Percentiles rank a stretch among this genome's conserved stretches.
Conservation (phyloP, 1,140 invertebrate genomes). For the Macrotrachela quadricornifera region DNA sequence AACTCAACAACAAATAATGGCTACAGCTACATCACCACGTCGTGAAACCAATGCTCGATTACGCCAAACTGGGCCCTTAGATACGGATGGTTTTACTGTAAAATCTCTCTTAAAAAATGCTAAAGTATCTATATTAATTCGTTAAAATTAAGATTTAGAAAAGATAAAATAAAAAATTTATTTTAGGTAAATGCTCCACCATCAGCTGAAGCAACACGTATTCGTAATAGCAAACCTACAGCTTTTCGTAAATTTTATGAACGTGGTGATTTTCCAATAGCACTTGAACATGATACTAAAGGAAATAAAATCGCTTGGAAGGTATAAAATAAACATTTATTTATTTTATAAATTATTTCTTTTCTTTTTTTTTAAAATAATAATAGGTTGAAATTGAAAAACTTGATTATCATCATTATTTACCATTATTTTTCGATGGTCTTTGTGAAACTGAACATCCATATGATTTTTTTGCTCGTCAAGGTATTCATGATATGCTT, state of each 20-base stretch:
- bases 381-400: conserved; percentile 53
- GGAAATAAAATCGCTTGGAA: conserved; percentile 65
- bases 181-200: neutral
- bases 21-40: too few relatives aligned
- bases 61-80: too few relatives aligned
- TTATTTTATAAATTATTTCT: too few relatives aligned
- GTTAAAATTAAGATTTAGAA: too few relatives aligned
- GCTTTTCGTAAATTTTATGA: conserved; percentile 61
- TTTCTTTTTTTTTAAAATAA: too few relatives aligned
- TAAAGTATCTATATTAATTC: too few relatives aligned
- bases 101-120: conserved; percentile 8
- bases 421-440: conserved; percentile 81
- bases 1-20: too few relatives aligned
- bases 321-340: too few relatives aligned
- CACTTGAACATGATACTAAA: conserved; percentile 50
- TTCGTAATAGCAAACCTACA: conserved; percentile 28
- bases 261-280: conserved; percentile 61
- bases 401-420: conserved; percentile 70
- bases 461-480: conserved; percentile 62
- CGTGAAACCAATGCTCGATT: too few relatives aligned
- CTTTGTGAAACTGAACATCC: conserved; percentile 62
- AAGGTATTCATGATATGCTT: conserved; percentile 64
- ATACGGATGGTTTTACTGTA: conserved; percentile 2
- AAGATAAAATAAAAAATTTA: too few relatives aligned
- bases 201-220: neutral